Percentiles rank a stretch among this genome's conserved stretches.
phyloP scores from a whole-genome alignment of 2,797 vertebrate genomes.

The Halcyon chelicuti region DNA sequence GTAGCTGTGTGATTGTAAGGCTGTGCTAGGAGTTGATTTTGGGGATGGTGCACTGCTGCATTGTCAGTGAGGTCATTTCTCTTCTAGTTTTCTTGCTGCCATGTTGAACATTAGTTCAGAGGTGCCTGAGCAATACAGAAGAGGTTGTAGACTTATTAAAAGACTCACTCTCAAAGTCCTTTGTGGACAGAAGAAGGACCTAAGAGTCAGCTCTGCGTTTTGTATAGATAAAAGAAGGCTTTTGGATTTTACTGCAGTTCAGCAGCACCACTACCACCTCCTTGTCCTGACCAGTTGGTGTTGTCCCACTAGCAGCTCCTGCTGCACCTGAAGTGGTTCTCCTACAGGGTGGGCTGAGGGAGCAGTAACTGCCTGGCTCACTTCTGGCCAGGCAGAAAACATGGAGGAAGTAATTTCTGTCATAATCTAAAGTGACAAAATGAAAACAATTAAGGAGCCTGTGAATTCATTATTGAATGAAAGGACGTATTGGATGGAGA shows the following conservation, averaged over 20 bases:
- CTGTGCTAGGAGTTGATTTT: background rate
- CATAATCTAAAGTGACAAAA: background rate
- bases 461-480: background rate
- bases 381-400: background rate
- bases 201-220: background rate
- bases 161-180: background rate
- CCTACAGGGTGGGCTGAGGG: background rate
- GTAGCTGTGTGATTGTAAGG: background rate
- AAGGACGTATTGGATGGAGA: background rate
- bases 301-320: background rate
- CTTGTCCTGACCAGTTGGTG: rapidly evolving
- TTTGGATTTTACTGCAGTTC: background rate
- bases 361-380: background rate
- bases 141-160: rapidly evolving
- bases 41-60: background rate
- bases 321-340: background rate
- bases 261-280: background rate
- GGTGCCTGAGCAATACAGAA: background rate
- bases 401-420: rapidly evolving
- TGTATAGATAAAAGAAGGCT: background rate
- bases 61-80: background rate
- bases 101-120: background rate
- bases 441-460: background rate
- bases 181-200: background rate
- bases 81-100: background rate